A percentile compares a stretch with the other conserved stretches of the same genome.
Evolutionary conservation across 2,113 vertebrate genomes (phyloP).

Genomic region (Hyperopisus bebe): DNA sequence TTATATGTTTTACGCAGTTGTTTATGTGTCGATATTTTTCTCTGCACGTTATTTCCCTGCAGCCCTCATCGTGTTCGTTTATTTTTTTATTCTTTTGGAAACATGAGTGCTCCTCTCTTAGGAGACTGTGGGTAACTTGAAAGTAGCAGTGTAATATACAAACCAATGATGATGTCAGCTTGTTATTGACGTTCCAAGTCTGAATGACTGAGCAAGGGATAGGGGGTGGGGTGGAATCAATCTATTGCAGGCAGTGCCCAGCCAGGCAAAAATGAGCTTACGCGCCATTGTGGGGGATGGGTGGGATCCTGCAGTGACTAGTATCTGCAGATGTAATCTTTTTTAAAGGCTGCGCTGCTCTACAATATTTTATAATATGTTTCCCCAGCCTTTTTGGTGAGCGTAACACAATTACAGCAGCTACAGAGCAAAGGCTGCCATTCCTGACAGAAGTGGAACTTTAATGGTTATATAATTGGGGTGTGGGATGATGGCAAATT

Average conservation of each 20-base stretch:
- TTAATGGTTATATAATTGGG: not conserved
- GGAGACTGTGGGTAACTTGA: slow-evolving; percentile 53
- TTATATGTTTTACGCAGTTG: not conserved
- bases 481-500: not conserved
- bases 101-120: slow-evolving; percentile 56
- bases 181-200: slow-evolving; percentile 85
- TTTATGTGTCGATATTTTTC: slow-evolving; percentile 1
- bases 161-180: slow-evolving; percentile 81
- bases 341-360: slow-evolving; percentile 19
- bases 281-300: slow-evolving; percentile 61
- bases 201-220: slow-evolving; percentile 83
- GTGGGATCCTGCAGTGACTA: slow-evolving; percentile 57
- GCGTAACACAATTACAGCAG: slow-evolving; percentile 9
- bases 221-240: slow-evolving; percentile 75
- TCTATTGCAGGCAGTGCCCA: slow-evolving; percentile 65
- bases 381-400: not conserved
- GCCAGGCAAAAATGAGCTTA: slow-evolving; percentile 68
- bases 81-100: not conserved
- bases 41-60: not conserved
- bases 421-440: not conserved
- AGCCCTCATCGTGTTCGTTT: slow-evolving; percentile 25
- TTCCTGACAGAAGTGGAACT: not conserved
- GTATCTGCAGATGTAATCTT: slow-evolving; percentile 35
- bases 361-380: slow-evolving; percentile 14
- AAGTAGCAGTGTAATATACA: slow-evolving; percentile 71